phyloP scores from a whole-genome alignment of 2,888 invertebrate genomes.

The Drosophila pullipes region DNA sequence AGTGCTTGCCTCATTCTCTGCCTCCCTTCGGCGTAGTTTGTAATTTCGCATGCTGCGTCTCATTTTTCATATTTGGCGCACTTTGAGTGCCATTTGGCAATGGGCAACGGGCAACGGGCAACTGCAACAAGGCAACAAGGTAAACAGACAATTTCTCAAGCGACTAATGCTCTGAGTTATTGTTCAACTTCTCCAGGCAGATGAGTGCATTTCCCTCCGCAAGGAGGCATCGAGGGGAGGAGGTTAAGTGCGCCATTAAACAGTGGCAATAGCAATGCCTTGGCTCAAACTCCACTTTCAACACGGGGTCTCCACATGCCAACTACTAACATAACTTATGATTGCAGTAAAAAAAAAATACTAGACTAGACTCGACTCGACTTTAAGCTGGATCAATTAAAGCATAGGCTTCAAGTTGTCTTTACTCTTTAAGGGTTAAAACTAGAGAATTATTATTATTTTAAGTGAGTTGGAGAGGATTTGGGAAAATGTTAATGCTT shows the following conservation, averaged over 20 bases:
- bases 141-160: constrained; percentile 82
- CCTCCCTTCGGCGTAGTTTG: constrained; percentile 45
- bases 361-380: background rate
- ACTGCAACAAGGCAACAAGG: constrained; percentile 65
- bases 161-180: constrained; percentile 80
- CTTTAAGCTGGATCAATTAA: constrained; percentile 8
- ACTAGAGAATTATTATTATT: background rate
- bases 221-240: background rate
- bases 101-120: constrained; percentile 34
- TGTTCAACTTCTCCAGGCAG: constrained; percentile 47
- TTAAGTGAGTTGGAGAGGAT: background rate
- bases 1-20: constrained; percentile 22
- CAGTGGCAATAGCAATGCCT: constrained; percentile 15
- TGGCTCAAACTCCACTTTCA: constrained; percentile 14
- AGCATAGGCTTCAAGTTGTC: background rate
- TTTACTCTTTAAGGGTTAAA: background rate
- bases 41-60: constrained; percentile 76
- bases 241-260: constrained; percentile 47
- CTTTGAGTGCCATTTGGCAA: constrained; percentile 79
- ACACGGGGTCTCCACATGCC: background rate
- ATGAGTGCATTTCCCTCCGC: constrained; percentile 10
- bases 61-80: constrained; percentile 77
- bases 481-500: background rate
- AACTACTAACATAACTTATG: constrained; percentile 32
- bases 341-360: background rate